Base-by-base conservation (phyloP, 2,888 invertebrate genomes). In the Himalopsyche japonica region DNA sequence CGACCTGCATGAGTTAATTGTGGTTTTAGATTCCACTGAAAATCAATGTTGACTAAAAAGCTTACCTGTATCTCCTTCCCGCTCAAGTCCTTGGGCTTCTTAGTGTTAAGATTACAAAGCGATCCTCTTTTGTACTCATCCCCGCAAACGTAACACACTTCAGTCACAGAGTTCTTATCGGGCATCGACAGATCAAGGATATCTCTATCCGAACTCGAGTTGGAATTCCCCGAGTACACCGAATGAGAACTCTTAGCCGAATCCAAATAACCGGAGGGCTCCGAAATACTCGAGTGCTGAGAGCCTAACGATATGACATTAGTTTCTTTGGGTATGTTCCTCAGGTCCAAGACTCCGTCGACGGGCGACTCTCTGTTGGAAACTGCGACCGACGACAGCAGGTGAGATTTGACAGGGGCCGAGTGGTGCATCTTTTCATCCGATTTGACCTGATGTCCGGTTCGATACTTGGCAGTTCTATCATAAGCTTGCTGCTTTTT, bases 161-260 rank as follows among this genome's bases (percentile, higher is more conserved):
- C 97, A 30, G 97, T 97, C 88, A 96, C 94, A 18, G 97, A 96
- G 92, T 97, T 97, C 92, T 97, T 97, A 91, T 97, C 97, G 15
- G 97, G 97, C 97, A 97, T 97, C 86, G 97, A 97, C 85, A 97
- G 93, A 92, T 97, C 97, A 86, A 97, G 92, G 88, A 97, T 97
- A 90, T 97, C 97, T 57, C 96, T 95, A 88, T 96, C 96, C n/a
- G 94, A 94, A 76, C 94, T 89, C 86, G 91, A 90, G 89, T 92
- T 92, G 0, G 92, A 92, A 89, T 92, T 91, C 88, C 92, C 92
- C 32, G 91, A 91, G 90, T 92, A 92, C 87, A 92, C 92, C 0
- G 92, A 92, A 81, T 92, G 92, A 6, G 92, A 92, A 15, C 92
- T 92, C 83, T 92, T 92, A 0, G 91, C 91, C 18, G 87, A 85